A percentile compares a stretch with the other conserved stretches of the same genome.
Evolutionary conservation across 2,113 vertebrate genomes (phyloP).

Genomic region (Microcebus murinus): DNA sequence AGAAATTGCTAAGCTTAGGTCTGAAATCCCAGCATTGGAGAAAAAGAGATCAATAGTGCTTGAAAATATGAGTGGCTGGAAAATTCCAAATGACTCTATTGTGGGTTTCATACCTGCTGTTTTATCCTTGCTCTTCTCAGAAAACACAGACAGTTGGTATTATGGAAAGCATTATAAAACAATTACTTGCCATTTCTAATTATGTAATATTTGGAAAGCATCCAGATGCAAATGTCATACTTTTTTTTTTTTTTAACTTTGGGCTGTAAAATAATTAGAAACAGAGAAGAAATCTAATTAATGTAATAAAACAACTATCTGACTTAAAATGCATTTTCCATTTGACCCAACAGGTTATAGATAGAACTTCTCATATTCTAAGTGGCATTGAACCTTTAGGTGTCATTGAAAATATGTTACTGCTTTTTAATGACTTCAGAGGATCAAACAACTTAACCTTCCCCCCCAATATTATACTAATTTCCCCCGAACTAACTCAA

Average conservation of each 20-base stretch:
- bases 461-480: conserved; percentile 2
- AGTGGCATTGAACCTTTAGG: not conserved
- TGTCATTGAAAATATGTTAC: not conserved
- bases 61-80: not conserved
- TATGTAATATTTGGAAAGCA: conserved; percentile 29
- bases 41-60: conserved; percentile 46
- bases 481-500: not conserved
- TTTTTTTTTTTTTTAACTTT: not conserved
- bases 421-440: conserved; percentile 55
- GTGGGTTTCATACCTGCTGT: not conserved
- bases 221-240: conserved; percentile 40
- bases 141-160: not conserved
- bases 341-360: not conserved
- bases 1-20: conserved; percentile 41
- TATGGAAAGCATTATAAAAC: conserved; percentile 32
- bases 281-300: conserved; percentile 53
- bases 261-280: conserved; percentile 50
- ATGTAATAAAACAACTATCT: conserved; percentile 29
- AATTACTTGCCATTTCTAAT: conserved; percentile 45
- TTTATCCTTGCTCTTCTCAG: not conserved
- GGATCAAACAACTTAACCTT: not conserved
- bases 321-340: conserved; percentile 17
- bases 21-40: conserved; percentile 48
- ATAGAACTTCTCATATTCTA: conserved; percentile 43
- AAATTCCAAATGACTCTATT: not conserved